phyloP scores from a whole-genome alignment of 2,113 vertebrate species.

The Apodemus sylvaticus region DNA sequence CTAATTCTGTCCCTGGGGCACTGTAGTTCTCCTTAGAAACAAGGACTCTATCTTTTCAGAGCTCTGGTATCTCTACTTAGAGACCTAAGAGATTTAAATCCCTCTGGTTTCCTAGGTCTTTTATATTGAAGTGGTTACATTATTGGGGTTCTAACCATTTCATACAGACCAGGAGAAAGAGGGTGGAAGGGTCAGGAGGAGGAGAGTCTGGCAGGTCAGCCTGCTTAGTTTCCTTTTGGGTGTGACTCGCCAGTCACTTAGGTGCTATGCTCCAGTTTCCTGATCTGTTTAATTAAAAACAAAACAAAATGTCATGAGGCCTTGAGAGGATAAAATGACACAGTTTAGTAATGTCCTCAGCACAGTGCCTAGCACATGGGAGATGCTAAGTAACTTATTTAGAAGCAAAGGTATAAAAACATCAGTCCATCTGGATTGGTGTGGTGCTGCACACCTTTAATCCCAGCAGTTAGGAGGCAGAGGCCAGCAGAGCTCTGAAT shows the following conservation, averaged over 20 bases:
- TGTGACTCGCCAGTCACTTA: background rate
- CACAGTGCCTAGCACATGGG: background rate
- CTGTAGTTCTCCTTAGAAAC: background rate
- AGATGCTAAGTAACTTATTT: background rate
- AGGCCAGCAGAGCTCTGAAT: background rate
- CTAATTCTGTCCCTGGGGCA: background rate
- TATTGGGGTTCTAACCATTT: background rate
- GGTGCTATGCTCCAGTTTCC: background rate
- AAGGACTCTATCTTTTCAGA: background rate
- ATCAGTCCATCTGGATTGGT: background rate
- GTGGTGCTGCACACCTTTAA: background rate
- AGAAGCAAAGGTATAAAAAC: background rate
- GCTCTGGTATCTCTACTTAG: background rate
- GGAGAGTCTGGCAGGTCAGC: no score
- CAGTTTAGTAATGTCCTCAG: background rate
- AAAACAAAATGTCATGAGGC: background rate
- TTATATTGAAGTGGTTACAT: background rate
- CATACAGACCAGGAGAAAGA: background rate
- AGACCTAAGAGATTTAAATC: background rate
- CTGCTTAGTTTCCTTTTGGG: background rate
- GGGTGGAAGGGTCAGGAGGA: background rate
- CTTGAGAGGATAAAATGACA: background rate
- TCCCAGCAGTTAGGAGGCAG: background rate
- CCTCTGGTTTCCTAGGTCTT: background rate
- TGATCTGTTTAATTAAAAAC: background rate